phyloP scores from a whole-genome alignment of 2,113 vertebrate species.

The Ranitomeya variabilis region DNA sequence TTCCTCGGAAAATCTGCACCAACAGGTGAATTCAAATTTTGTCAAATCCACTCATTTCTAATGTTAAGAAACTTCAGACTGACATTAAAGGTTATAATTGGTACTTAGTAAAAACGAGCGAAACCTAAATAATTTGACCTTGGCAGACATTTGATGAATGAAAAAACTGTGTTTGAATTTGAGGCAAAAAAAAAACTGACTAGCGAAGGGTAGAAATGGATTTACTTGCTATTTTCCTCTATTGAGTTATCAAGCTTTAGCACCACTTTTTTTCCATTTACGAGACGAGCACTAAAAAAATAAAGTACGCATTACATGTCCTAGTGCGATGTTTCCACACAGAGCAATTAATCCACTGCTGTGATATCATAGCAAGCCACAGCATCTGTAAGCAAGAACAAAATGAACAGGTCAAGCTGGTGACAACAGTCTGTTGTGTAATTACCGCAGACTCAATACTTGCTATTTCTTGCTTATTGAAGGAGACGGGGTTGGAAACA shows the following conservation, averaged over 20 bases:
- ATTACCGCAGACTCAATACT: constrained; percentile 34
- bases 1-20: too few species aligned
- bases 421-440: constrained; percentile 36
- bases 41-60: too few species aligned
- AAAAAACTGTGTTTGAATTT: too few species aligned
- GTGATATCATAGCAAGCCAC: not conserved
- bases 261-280: not conserved
- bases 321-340: not conserved
- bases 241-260: not conserved
- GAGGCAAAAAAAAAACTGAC: too few species aligned
- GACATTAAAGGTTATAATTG: too few species aligned
- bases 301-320: not conserved
- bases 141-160: too few species aligned
- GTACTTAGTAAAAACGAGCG: too few species aligned
- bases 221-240: too few species aligned
- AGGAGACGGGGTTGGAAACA: not conserved
- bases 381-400: constrained; percentile 1
- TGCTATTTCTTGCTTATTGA: not conserved
- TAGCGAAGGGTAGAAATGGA: too few species aligned
- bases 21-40: too few species aligned
- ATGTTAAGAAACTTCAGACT: too few species aligned
- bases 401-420: constrained; percentile 12
- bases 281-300: not conserved
- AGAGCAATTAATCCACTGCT: not conserved
- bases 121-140: too few species aligned